Percentiles rank a stretch among this genome's conserved stretches.
phyloP scores from a whole-genome alignment of 2,888 invertebrate species.

The Gortyna flavago region DNA sequence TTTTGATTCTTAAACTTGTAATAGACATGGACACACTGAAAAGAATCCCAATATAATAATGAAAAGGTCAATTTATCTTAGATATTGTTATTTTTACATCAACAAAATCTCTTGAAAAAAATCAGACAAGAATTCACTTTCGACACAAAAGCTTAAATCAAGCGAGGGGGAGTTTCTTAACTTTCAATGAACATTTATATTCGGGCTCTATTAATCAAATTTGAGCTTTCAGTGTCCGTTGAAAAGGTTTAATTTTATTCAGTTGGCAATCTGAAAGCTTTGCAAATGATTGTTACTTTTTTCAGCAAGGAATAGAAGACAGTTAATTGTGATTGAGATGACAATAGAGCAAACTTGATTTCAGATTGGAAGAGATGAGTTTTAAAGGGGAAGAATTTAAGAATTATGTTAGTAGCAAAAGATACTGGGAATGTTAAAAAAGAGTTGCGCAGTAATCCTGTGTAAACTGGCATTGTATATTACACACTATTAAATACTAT shows the following conservation, averaged over 20 bases:
- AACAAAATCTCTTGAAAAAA: conserved; percentile 51
- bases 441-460: neutral
- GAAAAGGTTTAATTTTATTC: conserved; percentile 64
- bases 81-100: conserved; percentile 40
- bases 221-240: conserved; percentile 53
- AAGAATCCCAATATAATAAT: conserved; percentile 16
- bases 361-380: conserved; percentile 36
- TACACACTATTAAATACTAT: too few species aligned
- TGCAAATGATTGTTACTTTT: conserved; percentile 73
- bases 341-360: conserved; percentile 67
- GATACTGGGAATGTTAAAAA: conserved; percentile 4
- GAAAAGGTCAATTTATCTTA: conserved; percentile 33
- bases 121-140: conserved; percentile 44
- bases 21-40: neutral
- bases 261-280: conserved; percentile 50
- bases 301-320: conserved; percentile 69
- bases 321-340: conserved; percentile 73
- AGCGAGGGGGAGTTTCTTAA: conserved; percentile 57
- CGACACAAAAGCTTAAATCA: conserved; percentile 67
- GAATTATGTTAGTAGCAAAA: neutral
- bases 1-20: neutral
- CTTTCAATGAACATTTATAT: conserved; percentile 56
- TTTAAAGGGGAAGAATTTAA: conserved; percentile 41
- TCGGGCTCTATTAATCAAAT: conserved; percentile 60
- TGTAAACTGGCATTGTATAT: too few species aligned